These are phyloP conservation scores for Stenchaetothrips biformis DNA, from an alignment of 2,888 invertebrate genomes.

Conservation along the genomic window DNA sequence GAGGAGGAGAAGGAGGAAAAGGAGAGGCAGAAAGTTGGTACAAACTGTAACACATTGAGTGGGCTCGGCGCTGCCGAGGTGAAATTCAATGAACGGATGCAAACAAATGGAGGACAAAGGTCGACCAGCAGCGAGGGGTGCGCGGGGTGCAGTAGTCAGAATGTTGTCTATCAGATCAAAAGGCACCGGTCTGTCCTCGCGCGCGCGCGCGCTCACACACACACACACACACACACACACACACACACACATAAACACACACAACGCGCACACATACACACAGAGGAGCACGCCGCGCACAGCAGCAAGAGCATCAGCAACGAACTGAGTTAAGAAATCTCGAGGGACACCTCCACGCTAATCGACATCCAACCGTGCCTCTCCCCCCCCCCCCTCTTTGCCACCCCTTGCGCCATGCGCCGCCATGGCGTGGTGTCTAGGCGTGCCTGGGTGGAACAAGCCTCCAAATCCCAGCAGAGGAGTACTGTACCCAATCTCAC, in stretches of 20 bases:
- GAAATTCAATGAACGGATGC: not conserved
- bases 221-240: not conserved
- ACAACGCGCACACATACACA: no score
- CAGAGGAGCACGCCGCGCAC: not conserved
- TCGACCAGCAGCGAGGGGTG: not conserved
- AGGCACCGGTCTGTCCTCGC: not conserved
- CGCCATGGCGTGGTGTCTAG: not conserved
- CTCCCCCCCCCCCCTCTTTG: not conserved
- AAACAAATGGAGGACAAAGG: not conserved
- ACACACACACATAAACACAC: not conserved
- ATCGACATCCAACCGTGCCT: constrained; percentile 1
- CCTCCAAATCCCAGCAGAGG: constrained; percentile 9
- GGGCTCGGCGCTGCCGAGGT: not conserved
- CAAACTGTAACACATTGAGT: not conserved
- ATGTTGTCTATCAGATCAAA: not conserved
- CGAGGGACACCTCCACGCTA: constrained; percentile 17
- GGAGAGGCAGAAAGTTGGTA: not conserved
- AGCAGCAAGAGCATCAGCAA: not conserved
- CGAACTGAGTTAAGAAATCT: constrained; percentile 19
- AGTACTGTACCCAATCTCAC: not conserved
- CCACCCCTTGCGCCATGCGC: no score
- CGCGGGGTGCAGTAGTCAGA: not conserved
- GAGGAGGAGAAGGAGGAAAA: no score
- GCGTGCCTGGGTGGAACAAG: not conserved
- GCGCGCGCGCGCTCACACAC: not conserved